A percentile compares a stretch with the other conserved stretches of the same genome.
Evolutionary conservation across 92 coral and sea anemone species (phyloP).

Genomic region (Zoanthus solanderi): DNA sequence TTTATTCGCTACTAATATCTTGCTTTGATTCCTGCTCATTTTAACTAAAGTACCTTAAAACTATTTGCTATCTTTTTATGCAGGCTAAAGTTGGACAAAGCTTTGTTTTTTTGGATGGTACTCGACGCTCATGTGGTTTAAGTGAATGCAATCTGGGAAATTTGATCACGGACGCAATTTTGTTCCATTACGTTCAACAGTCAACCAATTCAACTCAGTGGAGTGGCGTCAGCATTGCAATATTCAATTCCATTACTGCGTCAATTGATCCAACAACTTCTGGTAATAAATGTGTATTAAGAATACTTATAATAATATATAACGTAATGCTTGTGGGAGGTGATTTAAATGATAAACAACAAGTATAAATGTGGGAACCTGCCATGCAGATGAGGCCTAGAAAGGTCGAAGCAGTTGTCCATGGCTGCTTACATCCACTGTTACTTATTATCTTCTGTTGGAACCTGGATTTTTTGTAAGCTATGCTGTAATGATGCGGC

Average conservation of each 20-base stretch:
- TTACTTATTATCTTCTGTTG: too few relatives aligned
- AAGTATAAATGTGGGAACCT: too few relatives aligned
- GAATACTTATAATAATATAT: not conserved
- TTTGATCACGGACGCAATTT: constrained; percentile 84
- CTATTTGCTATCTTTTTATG: not conserved
- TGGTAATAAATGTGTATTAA: constrained; percentile 50
- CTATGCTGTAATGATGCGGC: too few relatives aligned
- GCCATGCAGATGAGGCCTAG: too few relatives aligned
- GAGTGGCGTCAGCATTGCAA: constrained; percentile 79
- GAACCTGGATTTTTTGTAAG: too few relatives aligned
- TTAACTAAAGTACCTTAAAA: not conserved
- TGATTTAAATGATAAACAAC: too few relatives aligned
- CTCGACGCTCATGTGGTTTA: constrained; percentile 59
- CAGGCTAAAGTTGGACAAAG: constrained; percentile 76
- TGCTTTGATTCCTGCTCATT: not conserved
- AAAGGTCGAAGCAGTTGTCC: too few relatives aligned
- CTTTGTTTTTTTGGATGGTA: constrained; percentile 70
- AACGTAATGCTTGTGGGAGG: too few relatives aligned
- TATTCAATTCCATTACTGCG: constrained; percentile 71
- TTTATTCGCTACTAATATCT: not conserved
- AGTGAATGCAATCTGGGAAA: constrained; percentile 85
- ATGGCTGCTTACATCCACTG: too few relatives aligned
- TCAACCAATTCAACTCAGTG: constrained; percentile 69
- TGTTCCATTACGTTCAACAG: constrained; percentile 73
- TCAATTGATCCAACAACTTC: constrained; percentile 73